Base-by-base conservation (phyloP, 2,113 vertebrate species). In the Gallinago undulata region DNA sequence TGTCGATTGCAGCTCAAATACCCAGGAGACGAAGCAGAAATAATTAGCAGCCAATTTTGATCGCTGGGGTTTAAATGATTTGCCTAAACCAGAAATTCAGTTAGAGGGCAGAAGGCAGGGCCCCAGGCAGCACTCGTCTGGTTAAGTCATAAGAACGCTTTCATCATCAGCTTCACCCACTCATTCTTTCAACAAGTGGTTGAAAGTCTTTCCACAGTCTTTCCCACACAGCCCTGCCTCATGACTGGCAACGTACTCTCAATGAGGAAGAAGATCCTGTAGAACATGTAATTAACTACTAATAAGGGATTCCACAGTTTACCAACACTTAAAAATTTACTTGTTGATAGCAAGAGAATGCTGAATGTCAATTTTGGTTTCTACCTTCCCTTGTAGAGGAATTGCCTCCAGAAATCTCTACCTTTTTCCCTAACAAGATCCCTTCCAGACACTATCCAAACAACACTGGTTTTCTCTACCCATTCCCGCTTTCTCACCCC, bases 11-110 rank as follows among this genome's bases (percentile, higher is more conserved):
- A 76, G 28, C 31, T 76, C 10, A 43, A 45, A 69, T 23, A 62
- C 41, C 8, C 47, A 63, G 69, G 31, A 79, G 30, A 79, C 3
- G 6, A 91, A 82, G 41, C 13, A 45, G 35, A 90, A 74, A 88
- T 53, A n/a, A 73, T 47, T 15, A 90, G 39, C 62, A 70, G 60
- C 11, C n/a, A 70, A 35, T 63, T 92, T 13, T 84, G 56, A 91
- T 43, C 77, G 48, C n/a, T 91, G 51, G 19, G 10, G n/a, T 78
- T 94, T 84, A 84, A 89, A 89, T 35, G 2, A 86, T 56, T 78
- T 60, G 25, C 68, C 45, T 48, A 64, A 59, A 47, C 27, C 11
- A 48, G 13, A 85, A 90, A 88, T 69, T 50, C 48, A 62, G 50
- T 69, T 45, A 51, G n/a, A 51, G 57, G 33, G 43, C 63, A 78